Evolutionary conservation across 2,797 vertebrate species (phyloP), one percentile per base, ranked within the genome.

Genomic region (Sebastes diaconus): DNA sequence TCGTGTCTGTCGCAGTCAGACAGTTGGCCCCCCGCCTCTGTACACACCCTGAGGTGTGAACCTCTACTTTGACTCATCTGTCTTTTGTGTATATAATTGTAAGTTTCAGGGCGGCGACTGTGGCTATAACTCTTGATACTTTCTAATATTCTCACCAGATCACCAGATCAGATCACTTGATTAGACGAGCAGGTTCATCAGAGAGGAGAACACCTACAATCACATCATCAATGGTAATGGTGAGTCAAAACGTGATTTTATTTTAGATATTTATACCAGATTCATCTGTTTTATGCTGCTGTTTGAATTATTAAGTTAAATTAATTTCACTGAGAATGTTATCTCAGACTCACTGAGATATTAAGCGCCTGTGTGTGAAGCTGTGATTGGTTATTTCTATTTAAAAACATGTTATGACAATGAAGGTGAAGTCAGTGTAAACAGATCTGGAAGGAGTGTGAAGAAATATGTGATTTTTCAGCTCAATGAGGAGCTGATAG

Each of bases 61-160:
- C 8, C 39, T 27, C 66, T 70, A 16, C 27, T 76, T 59, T 93
- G 93, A 92, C 81, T 93, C 92, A 94, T 79, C 55, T 88, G 85
- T 93, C 82, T 90, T 69, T 82, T 39, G n/a, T 22, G 7, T n/a
- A 8, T 81, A 46, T 27, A 66, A 54, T 13, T 24, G 2, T 22
- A 18, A 81, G 68, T 39, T 20, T 85, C 3, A 73, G 90, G 93
- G 93, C 83, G 94, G 87, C 68, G 75, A 84, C 92, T 77, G 34
- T 55, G 16, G 61, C 24, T 67, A 50, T 54, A 84, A 69, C 46
- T 14, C 61, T 55, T 68, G 55, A 67, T 36, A 70, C 73, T 60
- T 50, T 75, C 57, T 75, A 65, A 85, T 24, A 50, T 73, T 25
- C 2, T 42, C 25, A 27, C 39, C 39, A 42, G 39, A 42, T 42